These are phyloP conservation scores for Sussaba pulchella DNA, from an alignment of 2,888 invertebrate genomes.

Conservation along the genomic window DNA sequence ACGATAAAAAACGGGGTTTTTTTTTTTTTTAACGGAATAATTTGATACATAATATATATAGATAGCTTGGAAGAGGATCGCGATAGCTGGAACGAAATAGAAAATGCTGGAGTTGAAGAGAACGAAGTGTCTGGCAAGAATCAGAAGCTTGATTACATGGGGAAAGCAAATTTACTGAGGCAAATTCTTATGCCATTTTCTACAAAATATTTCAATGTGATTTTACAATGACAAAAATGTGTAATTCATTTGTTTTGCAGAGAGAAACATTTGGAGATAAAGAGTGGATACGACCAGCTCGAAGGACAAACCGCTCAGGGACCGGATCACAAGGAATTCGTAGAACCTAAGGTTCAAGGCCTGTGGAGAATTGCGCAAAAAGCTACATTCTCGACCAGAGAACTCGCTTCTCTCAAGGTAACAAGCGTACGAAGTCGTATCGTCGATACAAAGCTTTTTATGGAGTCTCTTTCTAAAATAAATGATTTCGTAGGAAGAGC, in stretches of 20 bases:
- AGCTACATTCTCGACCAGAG: conserved; percentile 92
- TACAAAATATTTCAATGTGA: neutral
- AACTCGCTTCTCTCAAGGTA: conserved; percentile 93
- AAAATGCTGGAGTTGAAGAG: conserved; percentile 85
- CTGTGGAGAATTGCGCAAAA: conserved; percentile 94
- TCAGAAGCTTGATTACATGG: conserved; percentile 88
- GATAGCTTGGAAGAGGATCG: conserved; percentile 91
- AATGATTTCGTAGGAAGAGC: conserved; percentile 87
- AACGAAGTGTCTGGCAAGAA: conserved; percentile 85
- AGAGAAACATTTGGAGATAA: conserved; percentile 90
- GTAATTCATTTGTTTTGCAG: conserved; percentile 81
- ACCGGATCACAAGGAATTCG: conserved; percentile 93
- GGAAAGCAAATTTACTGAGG: conserved; percentile 89
- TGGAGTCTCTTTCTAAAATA: conserved; percentile 42
- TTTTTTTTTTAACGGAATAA: conserved; percentile 16
- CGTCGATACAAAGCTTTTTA: too few species aligned
- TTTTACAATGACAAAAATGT: neutral
- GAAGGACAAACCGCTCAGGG: conserved; percentile 91
- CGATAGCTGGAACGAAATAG: conserved; percentile 90
- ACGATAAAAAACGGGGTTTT: too few species aligned
- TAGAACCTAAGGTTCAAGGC: conserved; percentile 95
- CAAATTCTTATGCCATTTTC: conserved; percentile 62
- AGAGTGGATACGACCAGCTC: conserved; percentile 92
- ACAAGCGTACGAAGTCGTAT: conserved; percentile 42
- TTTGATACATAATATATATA: conserved; percentile 78